A percentile compares a stretch with the other conserved stretches of the same genome.
phyloP scores from a whole-genome alignment of 2,797 vertebrate genomes.

The Darevskia mixta region DNA sequence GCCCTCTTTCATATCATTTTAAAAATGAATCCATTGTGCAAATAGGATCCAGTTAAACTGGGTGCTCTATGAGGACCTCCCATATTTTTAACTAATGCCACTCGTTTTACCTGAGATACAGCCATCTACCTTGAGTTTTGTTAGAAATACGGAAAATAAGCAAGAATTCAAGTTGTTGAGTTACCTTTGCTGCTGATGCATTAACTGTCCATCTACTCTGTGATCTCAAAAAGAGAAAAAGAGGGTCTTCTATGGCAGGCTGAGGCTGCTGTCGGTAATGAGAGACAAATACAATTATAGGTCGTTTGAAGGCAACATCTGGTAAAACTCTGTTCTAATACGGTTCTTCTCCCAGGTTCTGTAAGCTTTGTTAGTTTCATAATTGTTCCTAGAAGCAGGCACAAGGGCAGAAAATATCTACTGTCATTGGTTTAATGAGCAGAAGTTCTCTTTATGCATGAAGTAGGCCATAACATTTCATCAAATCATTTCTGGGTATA shows the following conservation, averaged over 20 bases:
- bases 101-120: background rate
- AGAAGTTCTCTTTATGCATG: background rate
- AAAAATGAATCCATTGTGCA: background rate
- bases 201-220: background rate
- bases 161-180: background rate
- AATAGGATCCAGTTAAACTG: background rate
- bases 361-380: background rate
- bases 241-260: background rate
- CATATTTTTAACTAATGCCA: background rate
- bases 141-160: background rate
- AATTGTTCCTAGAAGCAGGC: background rate
- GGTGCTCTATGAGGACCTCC: background rate
- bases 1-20: background rate
- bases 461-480: background rate
- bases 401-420: background rate
- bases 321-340: background rate
- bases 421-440: background rate
- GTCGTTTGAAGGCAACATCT: background rate
- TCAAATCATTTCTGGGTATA: background rate
- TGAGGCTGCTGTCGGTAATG: background rate
- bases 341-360: background rate
- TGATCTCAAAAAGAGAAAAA: background rate
- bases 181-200: slow-evolving; percentile 20
- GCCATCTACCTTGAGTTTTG: background rate
- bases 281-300: slow-evolving; percentile 24